A percentile compares a stretch with the other conserved stretches of the same genome.
Conservation (phyloP, 2,797 vertebrate genomes). For the Notoglanidium macrostoma region DNA sequence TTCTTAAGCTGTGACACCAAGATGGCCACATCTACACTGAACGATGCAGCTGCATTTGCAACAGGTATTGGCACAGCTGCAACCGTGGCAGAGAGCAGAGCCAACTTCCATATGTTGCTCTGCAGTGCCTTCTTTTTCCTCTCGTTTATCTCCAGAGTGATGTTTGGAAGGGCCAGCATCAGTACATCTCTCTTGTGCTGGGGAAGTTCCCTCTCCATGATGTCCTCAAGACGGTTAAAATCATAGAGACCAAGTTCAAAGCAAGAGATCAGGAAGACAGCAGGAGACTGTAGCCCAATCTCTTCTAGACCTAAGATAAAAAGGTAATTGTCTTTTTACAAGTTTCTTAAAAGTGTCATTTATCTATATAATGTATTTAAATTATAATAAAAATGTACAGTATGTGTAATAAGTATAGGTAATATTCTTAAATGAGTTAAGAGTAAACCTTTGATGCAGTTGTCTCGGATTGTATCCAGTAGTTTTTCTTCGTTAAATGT, state of each 20-base stretch:
- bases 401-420: background rate
- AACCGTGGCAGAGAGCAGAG: slow-evolving; percentile 33
- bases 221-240: slow-evolving; percentile 68
- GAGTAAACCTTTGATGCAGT: slow-evolving; percentile 57
- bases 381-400: background rate
- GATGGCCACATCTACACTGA: slow-evolving; percentile 64
- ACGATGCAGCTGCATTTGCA: slow-evolving; percentile 49
- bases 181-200: slow-evolving; percentile 67
- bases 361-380: too few species aligned
- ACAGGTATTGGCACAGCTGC: slow-evolving; percentile 62
- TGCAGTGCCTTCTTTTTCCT: slow-evolving; percentile 53
- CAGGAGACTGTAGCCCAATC: slow-evolving; percentile 51
- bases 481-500: slow-evolving; percentile 55
- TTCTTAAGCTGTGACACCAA: slow-evolving; percentile 61
- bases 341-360: slow-evolving; percentile 18
- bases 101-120: slow-evolving; percentile 39
- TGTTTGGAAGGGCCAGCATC: slow-evolving; percentile 59
- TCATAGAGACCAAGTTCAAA: slow-evolving; percentile 61
- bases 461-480: slow-evolving; percentile 59
- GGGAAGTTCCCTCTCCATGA: slow-evolving; percentile 70
- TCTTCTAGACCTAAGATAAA: slow-evolving; percentile 31
- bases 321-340: slow-evolving; percentile 8
- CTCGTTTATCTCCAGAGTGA: slow-evolving; percentile 49
- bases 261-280: slow-evolving; percentile 72
- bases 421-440: background rate